Conservation (phyloP, 2,113 vertebrate genomes). For the Arizona elegans region DNA sequence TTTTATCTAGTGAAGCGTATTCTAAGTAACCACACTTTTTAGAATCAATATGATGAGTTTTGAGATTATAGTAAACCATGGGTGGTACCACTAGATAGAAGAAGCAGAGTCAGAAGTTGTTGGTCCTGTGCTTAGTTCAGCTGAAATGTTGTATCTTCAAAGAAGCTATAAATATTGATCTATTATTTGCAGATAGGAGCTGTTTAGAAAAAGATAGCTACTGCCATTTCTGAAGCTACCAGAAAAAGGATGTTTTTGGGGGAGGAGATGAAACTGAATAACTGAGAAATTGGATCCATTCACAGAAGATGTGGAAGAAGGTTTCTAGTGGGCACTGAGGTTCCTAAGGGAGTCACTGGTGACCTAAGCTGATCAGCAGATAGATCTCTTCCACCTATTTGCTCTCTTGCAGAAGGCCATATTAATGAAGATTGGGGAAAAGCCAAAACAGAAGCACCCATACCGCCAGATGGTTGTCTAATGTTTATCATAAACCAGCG, state of each 20-base stretch:
- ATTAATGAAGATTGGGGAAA: neutral
- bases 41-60: neutral
- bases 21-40: neutral
- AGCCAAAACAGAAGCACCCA: neutral
- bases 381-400: neutral
- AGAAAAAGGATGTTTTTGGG: neutral
- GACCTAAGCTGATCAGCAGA: neutral
- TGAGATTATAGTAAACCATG: neutral
- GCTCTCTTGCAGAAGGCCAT: neutral
- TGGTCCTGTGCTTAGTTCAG: neutral
- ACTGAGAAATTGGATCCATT: neutral
- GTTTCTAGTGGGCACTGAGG: neutral
- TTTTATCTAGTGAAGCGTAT: neutral
- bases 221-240: neutral
- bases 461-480: neutral
- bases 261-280: neutral
- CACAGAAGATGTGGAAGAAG: neutral
- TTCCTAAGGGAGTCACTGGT: neutral
- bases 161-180: neutral
- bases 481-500: neutral
- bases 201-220: neutral
- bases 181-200: neutral
- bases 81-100: neutral
- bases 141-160: neutral
- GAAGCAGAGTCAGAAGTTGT: neutral